Evolutionary conservation across 2,113 vertebrate species (phyloP).

Genomic region (Acinonyx jubatus): DNA sequence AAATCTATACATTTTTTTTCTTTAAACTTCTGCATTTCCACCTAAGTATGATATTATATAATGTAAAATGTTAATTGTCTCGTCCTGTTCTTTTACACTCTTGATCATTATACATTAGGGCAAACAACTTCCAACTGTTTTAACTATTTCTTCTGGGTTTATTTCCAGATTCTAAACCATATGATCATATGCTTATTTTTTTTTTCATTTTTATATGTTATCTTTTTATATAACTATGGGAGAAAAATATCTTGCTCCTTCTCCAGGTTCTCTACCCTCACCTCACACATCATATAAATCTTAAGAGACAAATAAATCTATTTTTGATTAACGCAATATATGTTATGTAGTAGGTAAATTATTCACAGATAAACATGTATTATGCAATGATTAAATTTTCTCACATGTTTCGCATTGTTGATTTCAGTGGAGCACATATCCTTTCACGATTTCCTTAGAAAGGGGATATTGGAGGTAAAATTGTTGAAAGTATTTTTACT

Average conservation of each 20-base stretch:
- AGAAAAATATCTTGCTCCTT: neutral
- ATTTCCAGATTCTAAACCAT: neutral
- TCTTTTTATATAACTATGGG: neutral
- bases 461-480: neutral
- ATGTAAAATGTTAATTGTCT: neutral
- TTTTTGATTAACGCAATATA: neutral
- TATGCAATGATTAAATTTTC: neutral
- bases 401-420: neutral
- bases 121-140: neutral
- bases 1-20: neutral
- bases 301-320: neutral
- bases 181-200: neutral
- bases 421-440: accelerated
- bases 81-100: neutral
- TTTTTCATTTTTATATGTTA: neutral
- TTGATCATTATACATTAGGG: neutral
- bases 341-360: neutral
- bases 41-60: neutral
- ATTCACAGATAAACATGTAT: neutral
- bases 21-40: neutral
- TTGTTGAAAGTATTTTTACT: neutral
- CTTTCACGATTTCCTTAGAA: neutral
- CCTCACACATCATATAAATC: neutral
- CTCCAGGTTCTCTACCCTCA: neutral
- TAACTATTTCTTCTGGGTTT: neutral